phyloP scores from a whole-genome alignment of 2,113 vertebrate species.

The Galbula dea region DNA sequence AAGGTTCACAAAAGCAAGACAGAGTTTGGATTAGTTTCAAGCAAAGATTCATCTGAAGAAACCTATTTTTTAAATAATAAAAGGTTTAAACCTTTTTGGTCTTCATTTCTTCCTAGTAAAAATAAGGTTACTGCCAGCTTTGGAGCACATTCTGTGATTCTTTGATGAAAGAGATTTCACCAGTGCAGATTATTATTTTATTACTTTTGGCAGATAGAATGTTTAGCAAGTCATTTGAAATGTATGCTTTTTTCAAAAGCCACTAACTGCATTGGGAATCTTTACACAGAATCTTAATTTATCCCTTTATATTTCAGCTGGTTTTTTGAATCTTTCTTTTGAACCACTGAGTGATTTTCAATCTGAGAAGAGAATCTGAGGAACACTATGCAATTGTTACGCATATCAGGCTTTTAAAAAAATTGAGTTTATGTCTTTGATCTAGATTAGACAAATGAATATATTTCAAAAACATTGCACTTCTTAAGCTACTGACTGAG shows the following conservation, averaged over 20 bases:
- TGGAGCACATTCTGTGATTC: neutral
- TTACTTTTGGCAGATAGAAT: constrained; percentile 46
- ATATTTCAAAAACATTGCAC: constrained; percentile 29
- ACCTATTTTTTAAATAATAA: neutral
- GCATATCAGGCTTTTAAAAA: constrained; percentile 10
- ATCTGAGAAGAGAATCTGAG: constrained; percentile 40
- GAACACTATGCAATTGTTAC: constrained; percentile 36
- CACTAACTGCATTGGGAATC: constrained; percentile 1
- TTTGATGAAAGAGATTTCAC: constrained; percentile 37
- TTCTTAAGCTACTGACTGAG: constrained; percentile 20
- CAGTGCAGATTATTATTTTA: constrained; percentile 43
- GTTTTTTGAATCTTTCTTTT: constrained; percentile 43
- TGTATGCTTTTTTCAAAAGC: constrained; percentile 40
- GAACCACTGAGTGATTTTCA: constrained; percentile 25
- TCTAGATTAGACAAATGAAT: constrained; percentile 42
- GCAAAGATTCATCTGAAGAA: neutral
- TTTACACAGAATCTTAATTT: constrained; percentile 61
- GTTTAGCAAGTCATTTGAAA: constrained; percentile 52
- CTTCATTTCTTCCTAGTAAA: neutral
- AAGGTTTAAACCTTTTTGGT: neutral
- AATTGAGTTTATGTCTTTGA: constrained; percentile 26
- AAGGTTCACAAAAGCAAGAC: neutral
- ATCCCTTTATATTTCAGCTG: constrained; percentile 53
- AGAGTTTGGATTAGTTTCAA: neutral
- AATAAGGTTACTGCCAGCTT: neutral